Percentiles rank a stretch among this genome's conserved stretches.
Evolutionary conservation across 2,113 vertebrate genomes (phyloP).

Genomic region (Garra rufa): DNA sequence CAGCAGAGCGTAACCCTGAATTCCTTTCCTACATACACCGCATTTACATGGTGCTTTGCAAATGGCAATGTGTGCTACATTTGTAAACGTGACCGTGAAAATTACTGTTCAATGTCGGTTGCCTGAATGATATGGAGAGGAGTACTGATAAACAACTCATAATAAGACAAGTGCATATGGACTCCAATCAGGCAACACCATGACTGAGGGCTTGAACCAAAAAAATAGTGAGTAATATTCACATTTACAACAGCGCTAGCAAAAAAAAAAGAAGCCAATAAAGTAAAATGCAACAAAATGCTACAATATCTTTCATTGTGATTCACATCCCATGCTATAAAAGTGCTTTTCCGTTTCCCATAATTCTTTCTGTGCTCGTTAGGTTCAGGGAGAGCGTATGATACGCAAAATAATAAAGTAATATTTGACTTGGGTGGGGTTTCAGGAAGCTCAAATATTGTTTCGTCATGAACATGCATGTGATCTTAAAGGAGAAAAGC

Average conservation of each 20-base stretch:
- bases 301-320: conserved; percentile 31
- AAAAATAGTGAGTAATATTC: background rate
- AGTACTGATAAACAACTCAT: background rate
- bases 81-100: background rate
- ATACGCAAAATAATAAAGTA: conserved; percentile 18
- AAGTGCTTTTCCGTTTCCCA: conserved; percentile 41
- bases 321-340: conserved; percentile 40
- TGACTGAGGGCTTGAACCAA: background rate
- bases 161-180: background rate
- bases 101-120: background rate
- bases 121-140: conserved; percentile 21
- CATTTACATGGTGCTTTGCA: conserved; percentile 38
- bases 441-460: conserved; percentile 30
- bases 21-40: background rate
- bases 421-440: background rate
- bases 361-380: conserved; percentile 29
- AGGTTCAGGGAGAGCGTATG: conserved; percentile 1
- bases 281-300: conserved; percentile 46
- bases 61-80: conserved; percentile 43
- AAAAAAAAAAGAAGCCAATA: conserved; percentile 5
- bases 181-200: conserved; percentile 13
- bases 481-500: conserved; percentile 24
- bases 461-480: conserved; percentile 19
- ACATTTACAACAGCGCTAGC: background rate
- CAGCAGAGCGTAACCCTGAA: conserved; percentile 30